These are phyloP conservation scores for Galerucella nymphaeae DNA, from an alignment of 2,888 invertebrate species.

Conservation along the genomic window DNA sequence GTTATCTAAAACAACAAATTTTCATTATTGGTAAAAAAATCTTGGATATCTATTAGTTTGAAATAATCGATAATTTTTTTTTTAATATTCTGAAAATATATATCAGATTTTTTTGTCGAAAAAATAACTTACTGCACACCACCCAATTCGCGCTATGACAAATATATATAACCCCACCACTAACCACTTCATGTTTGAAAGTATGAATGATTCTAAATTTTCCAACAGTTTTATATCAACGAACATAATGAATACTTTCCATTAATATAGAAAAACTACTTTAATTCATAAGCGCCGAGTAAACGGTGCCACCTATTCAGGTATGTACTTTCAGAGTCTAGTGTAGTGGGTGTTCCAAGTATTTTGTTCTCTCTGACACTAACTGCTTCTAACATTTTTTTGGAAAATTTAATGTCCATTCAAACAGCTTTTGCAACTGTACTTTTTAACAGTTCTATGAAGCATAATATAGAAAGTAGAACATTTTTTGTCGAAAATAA, in stretches of 20 bases:
- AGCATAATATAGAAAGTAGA: too few relatives aligned
- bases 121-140: conserved; percentile 24
- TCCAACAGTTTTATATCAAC: neutral
- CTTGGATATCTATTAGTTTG: too few relatives aligned
- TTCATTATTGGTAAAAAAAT: neutral
- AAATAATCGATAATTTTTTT: too few relatives aligned
- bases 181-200: conserved; percentile 22
- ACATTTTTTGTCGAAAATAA: too few relatives aligned
- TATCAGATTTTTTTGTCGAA: neutral
- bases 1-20: conserved; percentile 51
- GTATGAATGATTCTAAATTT: neutral
- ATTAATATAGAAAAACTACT: neutral
- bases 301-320: neutral
- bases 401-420: too few relatives aligned
- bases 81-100: neutral
- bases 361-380: too few relatives aligned
- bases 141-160: conserved; percentile 1
- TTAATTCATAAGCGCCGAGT: neutral
- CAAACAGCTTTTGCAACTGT: too few relatives aligned
- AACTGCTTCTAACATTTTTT: too few relatives aligned
- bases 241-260: conserved; percentile 13
- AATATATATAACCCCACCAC: conserved; percentile 4
- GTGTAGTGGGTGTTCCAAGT: too few relatives aligned
- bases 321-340: too few relatives aligned
- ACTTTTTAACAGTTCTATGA: too few relatives aligned